Evolutionary conservation across 2,113 vertebrate species (phyloP).

Genomic region (Nestor notabilis): DNA sequence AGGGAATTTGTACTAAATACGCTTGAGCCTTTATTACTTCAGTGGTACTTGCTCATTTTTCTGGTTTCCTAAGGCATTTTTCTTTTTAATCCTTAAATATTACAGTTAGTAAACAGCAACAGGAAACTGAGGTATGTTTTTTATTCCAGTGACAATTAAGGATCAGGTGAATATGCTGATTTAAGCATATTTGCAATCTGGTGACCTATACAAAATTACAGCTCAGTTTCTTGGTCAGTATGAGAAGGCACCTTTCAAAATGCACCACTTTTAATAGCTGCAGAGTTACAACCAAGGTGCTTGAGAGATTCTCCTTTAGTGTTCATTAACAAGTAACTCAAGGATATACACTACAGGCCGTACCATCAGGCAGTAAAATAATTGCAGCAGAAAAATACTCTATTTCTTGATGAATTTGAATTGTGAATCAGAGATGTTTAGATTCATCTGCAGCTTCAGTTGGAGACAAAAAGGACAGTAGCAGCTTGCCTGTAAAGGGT

Average conservation of each 20-base stretch:
- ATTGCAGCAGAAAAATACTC: background rate
- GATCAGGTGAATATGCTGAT: background rate
- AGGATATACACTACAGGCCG: background rate
- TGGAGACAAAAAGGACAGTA: background rate
- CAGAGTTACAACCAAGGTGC: background rate
- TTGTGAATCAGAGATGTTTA: background rate
- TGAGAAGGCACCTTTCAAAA: background rate
- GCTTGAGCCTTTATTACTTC: slow-evolving; percentile 15
- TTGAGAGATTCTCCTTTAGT: background rate
- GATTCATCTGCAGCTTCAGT: background rate
- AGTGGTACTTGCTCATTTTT: background rate
- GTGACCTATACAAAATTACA: background rate
- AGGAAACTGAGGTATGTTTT: background rate
- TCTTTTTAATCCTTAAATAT: background rate
- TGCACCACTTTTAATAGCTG: background rate
- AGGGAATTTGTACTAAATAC: background rate
- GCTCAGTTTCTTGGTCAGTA: background rate
- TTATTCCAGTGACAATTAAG: background rate
- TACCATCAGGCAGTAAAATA: background rate
- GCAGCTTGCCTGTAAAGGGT: background rate
- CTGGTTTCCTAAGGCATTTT: background rate
- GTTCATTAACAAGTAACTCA: background rate
- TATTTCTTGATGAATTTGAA: background rate
- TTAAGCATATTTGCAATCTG: background rate
- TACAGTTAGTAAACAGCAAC: background rate